Percentiles rank a stretch among this genome's conserved stretches.
phyloP scores from a whole-genome alignment of 1,140 invertebrate species.

The Octopus sinensis region DNA sequence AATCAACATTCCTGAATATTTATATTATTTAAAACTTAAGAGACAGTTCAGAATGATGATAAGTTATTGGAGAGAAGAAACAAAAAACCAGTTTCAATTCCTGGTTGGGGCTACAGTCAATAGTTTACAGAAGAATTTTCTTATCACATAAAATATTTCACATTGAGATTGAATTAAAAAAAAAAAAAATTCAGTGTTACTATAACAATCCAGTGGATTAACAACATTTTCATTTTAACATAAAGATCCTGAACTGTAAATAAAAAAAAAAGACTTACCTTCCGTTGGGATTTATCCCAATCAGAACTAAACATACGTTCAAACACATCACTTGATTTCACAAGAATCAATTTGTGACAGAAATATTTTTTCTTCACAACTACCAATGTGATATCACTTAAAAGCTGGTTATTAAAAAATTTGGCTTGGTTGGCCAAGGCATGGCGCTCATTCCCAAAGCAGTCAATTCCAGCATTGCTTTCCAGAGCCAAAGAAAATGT shows the following conservation, averaged over 20 bases:
- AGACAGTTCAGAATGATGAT: no score
- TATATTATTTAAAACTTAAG: no score
- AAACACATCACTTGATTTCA: slow-evolving; percentile 57
- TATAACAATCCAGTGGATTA: no score
- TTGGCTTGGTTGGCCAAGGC: slow-evolving; percentile 54
- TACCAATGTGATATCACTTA: slow-evolving; percentile 55
- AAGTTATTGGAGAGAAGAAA: no score
- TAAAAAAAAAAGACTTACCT: slow-evolving; percentile 29
- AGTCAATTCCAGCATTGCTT: slow-evolving; percentile 54
- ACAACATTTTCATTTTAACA: no score
- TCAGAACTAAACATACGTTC: slow-evolving; percentile 58
- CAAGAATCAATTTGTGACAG: slow-evolving; percentile 57
- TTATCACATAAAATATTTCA: no score
- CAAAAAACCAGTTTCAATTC: no score
- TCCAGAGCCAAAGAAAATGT: slow-evolving; percentile 34
- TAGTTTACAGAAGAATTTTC: no score
- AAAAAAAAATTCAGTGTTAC: no score
- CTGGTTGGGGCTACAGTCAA: no score
- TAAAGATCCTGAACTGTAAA: neutral
- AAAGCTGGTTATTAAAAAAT: slow-evolving; percentile 55
- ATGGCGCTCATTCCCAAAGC: slow-evolving; percentile 58
- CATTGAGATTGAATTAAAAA: no score
- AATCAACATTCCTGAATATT: no score
- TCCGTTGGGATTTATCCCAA: slow-evolving; percentile 52
- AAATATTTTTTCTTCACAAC: slow-evolving; percentile 54